These are phyloP conservation scores for Enteromius argenteus DNA, from an alignment of 2,797 vertebrate genomes.

Conservation along the genomic window DNA sequence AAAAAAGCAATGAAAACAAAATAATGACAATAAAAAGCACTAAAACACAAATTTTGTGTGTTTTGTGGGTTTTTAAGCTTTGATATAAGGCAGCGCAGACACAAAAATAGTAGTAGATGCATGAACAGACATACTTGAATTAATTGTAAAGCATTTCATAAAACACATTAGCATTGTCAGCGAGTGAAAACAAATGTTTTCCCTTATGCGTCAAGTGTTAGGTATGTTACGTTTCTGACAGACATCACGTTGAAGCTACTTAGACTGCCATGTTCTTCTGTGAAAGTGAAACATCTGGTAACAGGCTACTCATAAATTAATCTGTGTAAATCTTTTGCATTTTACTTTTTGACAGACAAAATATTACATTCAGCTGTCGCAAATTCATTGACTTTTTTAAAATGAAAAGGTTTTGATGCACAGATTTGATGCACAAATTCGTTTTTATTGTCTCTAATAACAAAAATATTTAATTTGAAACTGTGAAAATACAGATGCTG, in stretches of 20 bases:
- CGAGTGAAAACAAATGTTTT: not conserved
- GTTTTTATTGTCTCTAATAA: not conserved
- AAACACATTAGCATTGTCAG: not conserved
- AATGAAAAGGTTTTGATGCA: not conserved
- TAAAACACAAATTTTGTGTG: constrained; percentile 61
- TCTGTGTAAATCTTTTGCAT: not conserved
- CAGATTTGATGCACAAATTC: too few relatives aligned
- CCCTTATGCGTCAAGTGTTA: not conserved
- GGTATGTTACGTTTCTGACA: not conserved
- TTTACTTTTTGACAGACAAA: not conserved
- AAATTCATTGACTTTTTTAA: not conserved
- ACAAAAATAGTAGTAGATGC: not conserved
- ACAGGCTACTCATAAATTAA: not conserved
- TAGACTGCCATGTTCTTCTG: not conserved
- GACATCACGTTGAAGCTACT: not conserved
- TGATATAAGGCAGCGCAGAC: constrained; percentile 45
- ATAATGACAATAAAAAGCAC: constrained; percentile 61
- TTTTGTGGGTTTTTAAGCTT: constrained; percentile 68
- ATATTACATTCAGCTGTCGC: not conserved
- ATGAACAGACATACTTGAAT: not conserved
- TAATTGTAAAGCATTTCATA: not conserved
- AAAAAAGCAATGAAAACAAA: constrained; percentile 74
- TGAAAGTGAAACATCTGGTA: not conserved
- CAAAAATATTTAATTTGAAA: not conserved
- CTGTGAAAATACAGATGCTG: not conserved